Evolutionary conservation across 2,113 vertebrate species (phyloP), one percentile per base, ranked within the genome.

Genomic region (Hemibagrus wyckioides): DNA sequence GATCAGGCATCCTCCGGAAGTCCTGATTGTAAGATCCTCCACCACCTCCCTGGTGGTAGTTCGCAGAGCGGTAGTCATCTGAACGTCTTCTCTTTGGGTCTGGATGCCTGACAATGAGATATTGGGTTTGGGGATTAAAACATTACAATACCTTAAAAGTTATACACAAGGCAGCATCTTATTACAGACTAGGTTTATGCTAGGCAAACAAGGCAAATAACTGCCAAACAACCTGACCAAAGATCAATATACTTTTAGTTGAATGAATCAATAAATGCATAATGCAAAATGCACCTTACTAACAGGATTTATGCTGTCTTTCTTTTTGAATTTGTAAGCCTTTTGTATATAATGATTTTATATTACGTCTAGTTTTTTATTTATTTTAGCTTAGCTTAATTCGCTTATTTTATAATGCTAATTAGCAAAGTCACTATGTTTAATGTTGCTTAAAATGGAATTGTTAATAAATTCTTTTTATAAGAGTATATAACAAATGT

Each of bases 1-100:
- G 97, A 50, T 99, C 98, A 0, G 97, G 95, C 96, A 97, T 95
- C 88, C 97, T 92, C 73, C 97, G 94, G 94, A 97, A 98, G 94
- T 99, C 98, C 95, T 98, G 97, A 87, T 95, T 94, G 85, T 98
- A 96, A 28, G 93, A 91, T 4, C 94, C 92, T 61, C 89, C 89
- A 63, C 93, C 93, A 6, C 73, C 73, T 17, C 73, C 84, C 87
- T 94, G 94, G 92, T 96, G 94, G 94, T 98, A 98, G 92, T 95
- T 97, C n/a, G 96, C 96, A 67, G 97, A 94, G 89, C 97, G 93
- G 90, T 99, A 99, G 1, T 99, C 98, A 25, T 99, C 98, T 0
- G 96, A 94, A 17, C 98, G 95, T 73, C 98, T 95, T 14, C 98
- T 95, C 90, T 99, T 99, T 73, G 96, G 94, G 84, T 99, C 98